These are phyloP conservation scores for Scaptomyza hsui DNA, from an alignment of 1,140 invertebrate genomes.

Conservation along the genomic window DNA sequence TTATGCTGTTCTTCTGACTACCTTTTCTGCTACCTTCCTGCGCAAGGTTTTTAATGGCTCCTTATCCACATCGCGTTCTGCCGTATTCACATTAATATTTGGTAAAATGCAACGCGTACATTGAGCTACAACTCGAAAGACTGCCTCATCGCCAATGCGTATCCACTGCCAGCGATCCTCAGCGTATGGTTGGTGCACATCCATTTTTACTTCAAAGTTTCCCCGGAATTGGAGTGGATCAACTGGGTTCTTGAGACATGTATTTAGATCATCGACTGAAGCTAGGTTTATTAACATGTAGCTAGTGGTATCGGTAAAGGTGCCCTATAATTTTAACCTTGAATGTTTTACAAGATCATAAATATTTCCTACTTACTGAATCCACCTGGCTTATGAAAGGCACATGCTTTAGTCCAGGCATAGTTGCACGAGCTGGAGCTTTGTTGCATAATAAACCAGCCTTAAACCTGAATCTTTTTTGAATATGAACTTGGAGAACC, in stretches of 20 bases:
- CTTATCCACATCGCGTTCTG: slow-evolving; percentile 84
- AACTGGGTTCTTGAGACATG: slow-evolving; percentile 78
- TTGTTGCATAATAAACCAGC: slow-evolving; percentile 86
- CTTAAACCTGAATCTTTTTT: slow-evolving; percentile 85
- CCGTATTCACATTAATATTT: slow-evolving; percentile 86
- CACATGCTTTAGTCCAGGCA: slow-evolving; percentile 51
- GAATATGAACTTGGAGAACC: slow-evolving; percentile 86
- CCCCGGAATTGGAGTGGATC: slow-evolving; percentile 85
- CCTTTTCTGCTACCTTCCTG: slow-evolving; percentile 44
- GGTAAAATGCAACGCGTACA: slow-evolving; percentile 86
- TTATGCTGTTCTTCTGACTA: too few relatives aligned
- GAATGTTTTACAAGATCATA: too few relatives aligned
- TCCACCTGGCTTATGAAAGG: slow-evolving; percentile 63
- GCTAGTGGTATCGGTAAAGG: slow-evolving; percentile 84
- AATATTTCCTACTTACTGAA: slow-evolving; percentile 63
- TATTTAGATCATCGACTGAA: slow-evolving; percentile 85
- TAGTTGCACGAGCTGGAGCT: slow-evolving; percentile 63
- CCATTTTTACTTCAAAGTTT: slow-evolving; percentile 85
- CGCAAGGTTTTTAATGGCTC: slow-evolving; percentile 86
- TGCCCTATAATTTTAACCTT: slow-evolving; percentile 85
- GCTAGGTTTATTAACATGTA: slow-evolving; percentile 84
- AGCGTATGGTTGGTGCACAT: slow-evolving; percentile 82
- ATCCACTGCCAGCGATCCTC: slow-evolving; percentile 85
- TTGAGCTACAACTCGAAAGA: slow-evolving; percentile 83
- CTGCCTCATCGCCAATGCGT: slow-evolving; percentile 81